Evolutionary conservation across 2,797 vertebrate genomes (phyloP).

Genomic region (Sternotherus odoratus): DNA sequence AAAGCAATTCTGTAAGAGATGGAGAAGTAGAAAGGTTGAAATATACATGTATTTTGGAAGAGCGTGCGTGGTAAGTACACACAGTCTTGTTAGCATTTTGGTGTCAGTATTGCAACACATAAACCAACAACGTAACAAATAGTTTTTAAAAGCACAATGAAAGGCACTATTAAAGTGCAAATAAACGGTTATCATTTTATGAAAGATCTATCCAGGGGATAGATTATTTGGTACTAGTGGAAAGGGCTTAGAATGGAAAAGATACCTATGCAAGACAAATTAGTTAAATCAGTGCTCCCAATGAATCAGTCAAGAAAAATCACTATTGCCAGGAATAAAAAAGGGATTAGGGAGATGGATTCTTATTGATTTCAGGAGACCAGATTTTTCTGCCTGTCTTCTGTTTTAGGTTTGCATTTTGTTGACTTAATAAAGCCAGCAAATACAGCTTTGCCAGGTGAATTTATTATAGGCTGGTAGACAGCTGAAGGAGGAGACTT

Average conservation of each 20-base stretch:
- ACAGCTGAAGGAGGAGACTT: conserved; percentile 63
- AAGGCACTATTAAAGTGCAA: conserved; percentile 38
- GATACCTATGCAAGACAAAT: conserved; percentile 75
- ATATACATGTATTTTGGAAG: conserved; percentile 23
- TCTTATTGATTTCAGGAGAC: conserved; percentile 77
- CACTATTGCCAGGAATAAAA: conserved; percentile 71
- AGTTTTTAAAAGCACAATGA: conserved; percentile 25
- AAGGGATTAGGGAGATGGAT: conserved; percentile 78
- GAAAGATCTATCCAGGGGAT: conserved; percentile 31
- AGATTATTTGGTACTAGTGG: conserved; percentile 17
- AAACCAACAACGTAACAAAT: conserved; percentile 35
- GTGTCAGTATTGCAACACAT: background rate
- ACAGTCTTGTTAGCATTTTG: conserved; percentile 39
- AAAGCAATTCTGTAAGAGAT: background rate
- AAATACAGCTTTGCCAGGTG: conserved; percentile 76
- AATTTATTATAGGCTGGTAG: conserved; percentile 66
- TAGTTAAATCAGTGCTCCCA: conserved; percentile 69
- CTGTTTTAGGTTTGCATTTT: conserved; percentile 69
- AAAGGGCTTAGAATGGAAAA: conserved; percentile 56
- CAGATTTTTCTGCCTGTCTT: conserved; percentile 73
- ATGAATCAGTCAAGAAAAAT: conserved; percentile 78
- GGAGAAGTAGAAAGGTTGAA: conserved; percentile 1
- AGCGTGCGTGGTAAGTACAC: conserved; percentile 36
- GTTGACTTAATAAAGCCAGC: conserved; percentile 74
- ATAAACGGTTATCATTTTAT: conserved; percentile 42